A percentile compares a stretch with the other conserved stretches of the same genome.
These are phyloP conservation scores for Oreochromis grahami DNA, from an alignment of 2,797 vertebrate genomes.

Conservation along the genomic window DNA sequence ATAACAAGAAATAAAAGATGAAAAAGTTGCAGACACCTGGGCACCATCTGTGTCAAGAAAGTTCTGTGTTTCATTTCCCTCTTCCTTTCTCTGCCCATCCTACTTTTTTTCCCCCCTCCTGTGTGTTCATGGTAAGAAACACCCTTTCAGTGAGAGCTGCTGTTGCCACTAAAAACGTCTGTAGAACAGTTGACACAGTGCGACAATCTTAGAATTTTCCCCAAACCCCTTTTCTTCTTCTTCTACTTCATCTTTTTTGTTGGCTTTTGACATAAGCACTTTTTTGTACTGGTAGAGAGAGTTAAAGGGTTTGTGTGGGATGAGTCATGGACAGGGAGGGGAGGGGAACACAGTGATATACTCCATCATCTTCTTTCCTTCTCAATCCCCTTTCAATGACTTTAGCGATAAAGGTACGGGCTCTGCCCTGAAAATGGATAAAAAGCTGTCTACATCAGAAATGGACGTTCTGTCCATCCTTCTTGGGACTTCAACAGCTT, in stretches of 20 bases:
- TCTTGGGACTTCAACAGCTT: background rate
- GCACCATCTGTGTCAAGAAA: slow-evolving; percentile 57
- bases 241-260: slow-evolving; percentile 1
- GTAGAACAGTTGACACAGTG: slow-evolving; percentile 21
- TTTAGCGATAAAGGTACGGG: slow-evolving; percentile 32
- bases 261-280: slow-evolving; percentile 27
- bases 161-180: background rate
- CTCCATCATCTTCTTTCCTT: slow-evolving; percentile 23
- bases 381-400: slow-evolving; percentile 21
- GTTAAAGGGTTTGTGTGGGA: slow-evolving; percentile 23
- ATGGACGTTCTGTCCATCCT: background rate
- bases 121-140: slow-evolving; percentile 10
- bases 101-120: background rate
- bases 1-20: slow-evolving; percentile 69
- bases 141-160: slow-evolving; percentile 12
- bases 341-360: slow-evolving; percentile 6
- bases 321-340: slow-evolving; percentile 24
- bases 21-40: slow-evolving; percentile 59
- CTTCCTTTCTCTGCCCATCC: background rate
- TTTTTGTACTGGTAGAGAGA: slow-evolving; percentile 23
- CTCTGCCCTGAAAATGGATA: slow-evolving; percentile 2
- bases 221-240: slow-evolving; percentile 11
- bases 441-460: slow-evolving; percentile 9
- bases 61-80: slow-evolving; percentile 32
- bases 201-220: slow-evolving; percentile 30